A percentile compares a stretch with the other conserved stretches of the same genome.
These are phyloP conservation scores for Malaclemys terrapin DNA, from an alignment of 2,113 vertebrate species.

Conservation along the genomic window DNA sequence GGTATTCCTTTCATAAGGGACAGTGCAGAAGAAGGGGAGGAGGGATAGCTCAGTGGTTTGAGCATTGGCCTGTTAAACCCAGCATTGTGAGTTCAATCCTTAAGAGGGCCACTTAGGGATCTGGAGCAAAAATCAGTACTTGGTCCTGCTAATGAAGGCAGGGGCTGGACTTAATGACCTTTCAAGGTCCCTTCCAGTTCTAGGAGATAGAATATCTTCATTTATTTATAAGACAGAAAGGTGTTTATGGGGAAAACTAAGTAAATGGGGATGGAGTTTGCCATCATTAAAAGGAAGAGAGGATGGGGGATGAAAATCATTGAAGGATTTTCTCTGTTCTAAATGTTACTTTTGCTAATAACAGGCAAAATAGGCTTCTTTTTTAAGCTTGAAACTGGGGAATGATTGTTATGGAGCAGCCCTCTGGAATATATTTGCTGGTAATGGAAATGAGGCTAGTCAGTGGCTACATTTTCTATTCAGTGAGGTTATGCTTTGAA, in stretches of 20 bases:
- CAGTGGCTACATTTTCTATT: conserved; percentile 3
- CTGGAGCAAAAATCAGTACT: no score
- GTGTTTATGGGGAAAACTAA: background rate
- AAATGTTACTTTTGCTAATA: conserved; percentile 19
- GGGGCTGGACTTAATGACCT: no score
- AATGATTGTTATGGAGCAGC: background rate
- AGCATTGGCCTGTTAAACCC: no score
- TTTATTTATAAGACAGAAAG: background rate
- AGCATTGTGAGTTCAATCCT: no score
- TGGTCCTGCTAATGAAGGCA: no score
- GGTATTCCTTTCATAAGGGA: background rate
- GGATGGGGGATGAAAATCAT: background rate
- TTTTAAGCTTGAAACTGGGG: background rate
- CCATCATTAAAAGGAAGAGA: background rate
- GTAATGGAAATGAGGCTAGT: conserved; percentile 50
- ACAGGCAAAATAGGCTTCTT: background rate
- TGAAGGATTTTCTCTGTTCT: background rate
- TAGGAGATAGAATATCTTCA: no score
- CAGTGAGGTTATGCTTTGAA: conserved; percentile 39
- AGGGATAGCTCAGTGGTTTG: no score
- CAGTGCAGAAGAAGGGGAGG: background rate
- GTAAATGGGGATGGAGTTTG: conserved; percentile 9
- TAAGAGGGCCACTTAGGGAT: no score
- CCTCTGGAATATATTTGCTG: conserved; percentile 45
- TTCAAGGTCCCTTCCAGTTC: no score